These are phyloP conservation scores for Leptopilina myrica DNA, from an alignment of 2,888 invertebrate genomes.

Conservation along the genomic window DNA sequence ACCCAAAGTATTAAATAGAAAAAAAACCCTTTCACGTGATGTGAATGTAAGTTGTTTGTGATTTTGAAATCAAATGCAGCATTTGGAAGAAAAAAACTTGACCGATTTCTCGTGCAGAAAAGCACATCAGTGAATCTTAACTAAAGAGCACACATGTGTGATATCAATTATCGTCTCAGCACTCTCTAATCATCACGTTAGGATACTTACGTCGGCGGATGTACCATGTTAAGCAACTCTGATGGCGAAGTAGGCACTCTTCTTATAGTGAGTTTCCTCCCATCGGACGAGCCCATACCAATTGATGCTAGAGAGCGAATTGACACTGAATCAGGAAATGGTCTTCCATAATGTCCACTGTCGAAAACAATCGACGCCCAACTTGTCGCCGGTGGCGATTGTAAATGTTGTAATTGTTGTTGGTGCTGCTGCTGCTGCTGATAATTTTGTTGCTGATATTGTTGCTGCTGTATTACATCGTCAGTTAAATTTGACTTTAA, in stretches of 20 bases:
- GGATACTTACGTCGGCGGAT: slow-evolving; percentile 88
- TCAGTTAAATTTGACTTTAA: slow-evolving; percentile 67
- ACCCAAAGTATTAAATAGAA: no score
- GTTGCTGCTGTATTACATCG: slow-evolving; percentile 59
- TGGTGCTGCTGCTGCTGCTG: slow-evolving; percentile 48
- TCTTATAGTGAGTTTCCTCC: slow-evolving; percentile 89
- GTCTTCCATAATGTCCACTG: slow-evolving; percentile 76
- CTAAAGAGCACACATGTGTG: no score
- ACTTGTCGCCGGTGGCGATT: slow-evolving; percentile 61
- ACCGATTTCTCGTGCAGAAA: no score
- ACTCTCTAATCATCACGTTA: slow-evolving; percentile 11
- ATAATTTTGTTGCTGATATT: slow-evolving; percentile 13
- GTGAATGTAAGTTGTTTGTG: no score
- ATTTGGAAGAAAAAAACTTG: no score
- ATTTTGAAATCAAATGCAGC: no score
- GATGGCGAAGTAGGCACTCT: slow-evolving; percentile 91
- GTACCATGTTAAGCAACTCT: slow-evolving; percentile 90
- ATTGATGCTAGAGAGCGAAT: slow-evolving; percentile 89
- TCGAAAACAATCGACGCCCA: slow-evolving; percentile 80
- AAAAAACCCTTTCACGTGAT: no score
- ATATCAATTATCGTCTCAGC: not conserved
- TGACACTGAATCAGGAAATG: slow-evolving; percentile 82
- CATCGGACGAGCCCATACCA: slow-evolving; percentile 93
- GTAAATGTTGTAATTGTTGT: slow-evolving; percentile 52
- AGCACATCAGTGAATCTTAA: not conserved